These are phyloP conservation scores for Hoplodrina blanda DNA, from an alignment of 2,888 invertebrate genomes.

Conservation along the genomic window DNA sequence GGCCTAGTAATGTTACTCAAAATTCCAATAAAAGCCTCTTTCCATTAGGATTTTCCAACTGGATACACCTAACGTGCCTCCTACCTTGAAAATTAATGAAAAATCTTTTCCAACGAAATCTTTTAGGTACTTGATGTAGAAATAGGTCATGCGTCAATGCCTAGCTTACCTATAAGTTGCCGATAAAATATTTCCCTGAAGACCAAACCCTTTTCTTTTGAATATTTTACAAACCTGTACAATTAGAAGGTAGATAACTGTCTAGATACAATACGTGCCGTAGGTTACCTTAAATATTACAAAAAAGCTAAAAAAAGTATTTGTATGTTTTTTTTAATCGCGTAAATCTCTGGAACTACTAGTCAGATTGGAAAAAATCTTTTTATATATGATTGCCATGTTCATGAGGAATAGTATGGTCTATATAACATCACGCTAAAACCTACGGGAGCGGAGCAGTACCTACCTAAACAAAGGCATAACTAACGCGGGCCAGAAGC, in stretches of 20 bases:
- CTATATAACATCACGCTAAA: too few species aligned
- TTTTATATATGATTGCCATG: too few species aligned
- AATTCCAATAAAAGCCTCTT: neutral
- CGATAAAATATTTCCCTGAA: conserved; percentile 36
- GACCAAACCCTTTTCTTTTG: conserved; percentile 38
- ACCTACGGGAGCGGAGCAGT: too few species aligned
- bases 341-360: too few species aligned
- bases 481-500: too few species aligned
- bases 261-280: neutral
- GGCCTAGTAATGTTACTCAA: neutral
- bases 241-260: neutral
- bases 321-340: too few species aligned
- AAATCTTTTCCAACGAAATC: neutral
- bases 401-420: too few species aligned
- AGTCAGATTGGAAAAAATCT: too few species aligned
- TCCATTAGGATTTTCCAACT: conserved; percentile 9
- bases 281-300: too few species aligned
- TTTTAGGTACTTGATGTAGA: neutral
- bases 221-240: conserved; percentile 29
- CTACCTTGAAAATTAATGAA: neutral
- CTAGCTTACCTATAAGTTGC: conserved; percentile 10
- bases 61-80: neutral
- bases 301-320: too few species aligned
- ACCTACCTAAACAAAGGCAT: too few species aligned
- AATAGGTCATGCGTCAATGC: conserved; percentile 19